A percentile compares a stretch with the other conserved stretches of the same genome.
These are phyloP conservation scores for Suncus etruscus DNA, from an alignment of 2,113 vertebrate species.

Conservation along the genomic window DNA sequence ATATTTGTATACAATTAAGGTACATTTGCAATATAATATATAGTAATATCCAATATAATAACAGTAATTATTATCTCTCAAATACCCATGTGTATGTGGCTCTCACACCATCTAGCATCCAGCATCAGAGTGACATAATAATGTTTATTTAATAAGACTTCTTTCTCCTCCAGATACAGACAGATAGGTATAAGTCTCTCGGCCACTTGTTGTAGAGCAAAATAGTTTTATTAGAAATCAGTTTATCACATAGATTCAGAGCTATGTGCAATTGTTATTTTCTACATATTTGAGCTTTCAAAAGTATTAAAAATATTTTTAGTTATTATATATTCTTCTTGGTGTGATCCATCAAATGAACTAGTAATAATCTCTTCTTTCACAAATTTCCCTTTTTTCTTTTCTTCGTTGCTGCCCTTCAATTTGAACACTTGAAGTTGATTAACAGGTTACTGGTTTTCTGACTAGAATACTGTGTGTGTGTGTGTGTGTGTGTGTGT, in stretches of 20 bases:
- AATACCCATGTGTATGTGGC: neutral
- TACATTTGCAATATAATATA: too few species aligned
- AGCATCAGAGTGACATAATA: neutral
- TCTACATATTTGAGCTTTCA: constrained; percentile 5
- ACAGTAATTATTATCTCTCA: neutral
- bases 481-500: neutral
- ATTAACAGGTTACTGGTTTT: neutral
- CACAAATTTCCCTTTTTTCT: neutral
- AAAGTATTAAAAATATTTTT: constrained; percentile 10
- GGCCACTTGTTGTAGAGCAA: neutral
- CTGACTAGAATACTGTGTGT: neutral
- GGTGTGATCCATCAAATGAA: neutral
- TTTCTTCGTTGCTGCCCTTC: neutral
- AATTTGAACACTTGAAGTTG: neutral
- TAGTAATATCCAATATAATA: neutral
- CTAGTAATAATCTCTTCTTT: neutral
- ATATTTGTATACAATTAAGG: too few species aligned
- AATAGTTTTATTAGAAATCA: neutral
- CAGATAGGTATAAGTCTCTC: neutral
- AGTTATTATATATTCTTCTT: too few species aligned
- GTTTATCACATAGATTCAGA: neutral
- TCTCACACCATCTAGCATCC: neutral
- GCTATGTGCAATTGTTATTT: neutral
- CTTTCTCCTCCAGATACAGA: neutral
- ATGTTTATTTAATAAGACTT: neutral